Base-by-base conservation (phyloP, 2,797 vertebrate genomes). In the Tarsius wallacei region DNA sequence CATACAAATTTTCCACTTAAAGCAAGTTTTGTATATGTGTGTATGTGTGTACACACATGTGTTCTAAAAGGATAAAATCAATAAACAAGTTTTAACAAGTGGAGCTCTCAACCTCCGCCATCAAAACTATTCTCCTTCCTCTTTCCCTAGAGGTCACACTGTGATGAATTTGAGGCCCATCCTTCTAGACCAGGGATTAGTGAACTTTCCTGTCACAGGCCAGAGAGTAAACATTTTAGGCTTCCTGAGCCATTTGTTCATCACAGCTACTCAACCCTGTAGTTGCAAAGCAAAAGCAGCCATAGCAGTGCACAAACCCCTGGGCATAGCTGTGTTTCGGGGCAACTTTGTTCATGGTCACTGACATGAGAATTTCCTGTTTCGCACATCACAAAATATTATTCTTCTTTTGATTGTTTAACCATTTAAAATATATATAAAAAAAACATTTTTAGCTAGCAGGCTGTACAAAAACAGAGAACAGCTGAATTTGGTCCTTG, bases 31-130 rank as follows among this genome's bases (percentile, higher is more conserved):
- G 2, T 33, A 1, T 71, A 4, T 33, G 3, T 63, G 13, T 42
- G 1, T 66, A 36, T 47, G 49, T 74, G 9, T 28, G 2, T 63
- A 21, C 66, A 11, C 21, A 61, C 8, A 55, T 8, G 26, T 24
- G 91, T 92, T 80, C n/a, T 76, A 70, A 73, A 95, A 66, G 10
- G 71, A 77, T 78, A 21, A 66, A 91, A 28, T 33, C 47, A 87
- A 26, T 53, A 49, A 76, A 4, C 16, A 63, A 70, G 73, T 49
- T 53, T 89, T 81, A n/a, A 68, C 64, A 86, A 31, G 26, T 17
- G 2, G 24, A 61, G 42, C 3, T 26, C 15, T 70, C 15, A 5
- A 4, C 12, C 22, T 94, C 22, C 2, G 21, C 17, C 12, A 2
- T 53, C 21, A n/a, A 53, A 6, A 3, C 9, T 17, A 31, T 7